A percentile compares a stretch with the other conserved stretches of the same genome.
phyloP scores from a whole-genome alignment of 2,797 vertebrate species.

The Poliocrania exsul region DNA sequence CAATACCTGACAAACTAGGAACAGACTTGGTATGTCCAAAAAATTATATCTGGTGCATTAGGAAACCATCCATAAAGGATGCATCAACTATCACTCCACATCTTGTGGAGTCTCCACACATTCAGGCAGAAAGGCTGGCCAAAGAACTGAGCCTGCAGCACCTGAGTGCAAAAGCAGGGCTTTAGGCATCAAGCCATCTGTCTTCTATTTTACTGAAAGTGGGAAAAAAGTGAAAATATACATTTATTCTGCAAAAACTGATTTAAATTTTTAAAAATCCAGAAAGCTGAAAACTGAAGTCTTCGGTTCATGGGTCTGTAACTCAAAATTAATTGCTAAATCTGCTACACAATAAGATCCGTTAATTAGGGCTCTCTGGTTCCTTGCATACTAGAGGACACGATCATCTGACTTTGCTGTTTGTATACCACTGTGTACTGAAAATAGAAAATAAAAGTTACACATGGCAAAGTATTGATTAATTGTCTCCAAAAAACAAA shows the following conservation, averaged over 20 bases:
- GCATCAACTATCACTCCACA: background rate
- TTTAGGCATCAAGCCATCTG: background rate
- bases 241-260: slow-evolving; percentile 50
- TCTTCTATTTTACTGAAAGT: background rate
- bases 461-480: slow-evolving; percentile 55
- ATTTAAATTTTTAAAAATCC: slow-evolving; percentile 60
- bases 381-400: slow-evolving; percentile 42
- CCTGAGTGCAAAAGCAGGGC: background rate
- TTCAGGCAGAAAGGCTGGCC: background rate
- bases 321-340: slow-evolving; percentile 69
- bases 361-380: slow-evolving; percentile 56
- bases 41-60: background rate
- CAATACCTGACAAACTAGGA: background rate
- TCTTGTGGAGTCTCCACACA: background rate
- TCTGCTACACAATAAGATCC: slow-evolving; percentile 53
- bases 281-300: slow-evolving; percentile 38
- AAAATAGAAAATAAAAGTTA: slow-evolving; percentile 67
- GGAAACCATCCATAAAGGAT: background rate
- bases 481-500: slow-evolving; percentile 58
- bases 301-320: slow-evolving; percentile 13
- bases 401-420: slow-evolving; percentile 9
- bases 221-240: background rate
- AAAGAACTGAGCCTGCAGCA: background rate
- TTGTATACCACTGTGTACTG: slow-evolving; percentile 20
- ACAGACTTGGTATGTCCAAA: fast-evolving